These are phyloP conservation scores for Tenthredo livida DNA, from an alignment of 2,888 invertebrate species.

Conservation along the genomic window DNA sequence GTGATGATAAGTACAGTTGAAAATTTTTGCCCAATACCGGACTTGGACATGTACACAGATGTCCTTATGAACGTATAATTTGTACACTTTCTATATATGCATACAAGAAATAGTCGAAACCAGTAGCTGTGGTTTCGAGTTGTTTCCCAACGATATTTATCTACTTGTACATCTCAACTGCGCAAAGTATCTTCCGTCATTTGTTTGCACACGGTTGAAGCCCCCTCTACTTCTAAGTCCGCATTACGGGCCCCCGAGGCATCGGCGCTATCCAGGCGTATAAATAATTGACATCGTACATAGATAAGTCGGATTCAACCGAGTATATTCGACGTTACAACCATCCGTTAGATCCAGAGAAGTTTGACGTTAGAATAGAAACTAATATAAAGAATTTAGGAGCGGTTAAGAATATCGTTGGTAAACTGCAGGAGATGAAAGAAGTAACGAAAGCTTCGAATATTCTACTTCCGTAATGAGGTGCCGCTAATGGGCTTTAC, in stretches of 20 bases:
- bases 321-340: constrained; percentile 38
- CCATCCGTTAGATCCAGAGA: constrained; percentile 36
- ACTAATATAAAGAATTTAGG: constrained; percentile 49
- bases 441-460: constrained; percentile 39
- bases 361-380: constrained; percentile 54
- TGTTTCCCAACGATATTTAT: constrained; percentile 46
- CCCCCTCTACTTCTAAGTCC: constrained; percentile 27
- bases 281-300: constrained; percentile 57
- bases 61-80: constrained; percentile 27
- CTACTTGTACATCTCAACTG: constrained; percentile 52
- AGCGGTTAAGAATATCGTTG: not conserved
- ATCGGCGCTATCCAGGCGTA: constrained; percentile 51
- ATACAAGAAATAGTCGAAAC: constrained; percentile 43
- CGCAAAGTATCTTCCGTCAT: constrained; percentile 45
- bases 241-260: constrained; percentile 48
- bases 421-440: constrained; percentile 13
- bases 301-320: constrained; percentile 52
- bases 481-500: constrained; percentile 51
- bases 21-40: not conserved
- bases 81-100: constrained; percentile 41
- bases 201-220: constrained; percentile 40
- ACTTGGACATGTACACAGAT: not conserved
- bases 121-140: constrained; percentile 40
- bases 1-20: not conserved
- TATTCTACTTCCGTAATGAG: constrained; percentile 53